Base-by-base conservation (phyloP, 2,888 invertebrate species). In the Dyspetes luteomarginatus region DNA sequence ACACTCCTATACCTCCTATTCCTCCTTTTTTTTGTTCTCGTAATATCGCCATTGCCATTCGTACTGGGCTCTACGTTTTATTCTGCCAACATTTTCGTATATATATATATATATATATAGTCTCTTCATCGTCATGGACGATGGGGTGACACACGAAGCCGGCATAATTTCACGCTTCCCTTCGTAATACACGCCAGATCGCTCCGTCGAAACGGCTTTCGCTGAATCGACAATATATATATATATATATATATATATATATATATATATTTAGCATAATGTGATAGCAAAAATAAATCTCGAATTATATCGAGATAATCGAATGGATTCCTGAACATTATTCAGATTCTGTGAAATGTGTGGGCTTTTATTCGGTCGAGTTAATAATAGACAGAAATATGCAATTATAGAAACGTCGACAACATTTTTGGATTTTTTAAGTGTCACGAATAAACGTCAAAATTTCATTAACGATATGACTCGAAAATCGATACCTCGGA, bases 101-200 rank as follows among this genome's bases (percentile, higher is more conserved):
- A 22, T 15, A 36, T 17, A 17, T 17, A 45, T 4, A 15, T 45
- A 45, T 15, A 45, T 15, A 1, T 45, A 17, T 5, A 36, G 56
- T 56, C 45, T 28, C 45, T 69, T 58, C 15, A 85, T 82, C 86
- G 89, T 89, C 86, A 87, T 86, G 87, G 86, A 78, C 85, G 82
- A 84, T 83, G 85, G 26, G 82, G 84, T 85, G 82, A 81, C 82
- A 78, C 19, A 56, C 45, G 56, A 56, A 45, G 26, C 81, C 22
- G 81, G 88, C 86, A 89, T 90, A 90, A 90, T 90, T 90, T 89
- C 86, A 87, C 86, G 87, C 87, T 84, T 85, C 79, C 86, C 74
- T 62, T 43, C 55, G 64, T 43, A 55, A 64, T 64, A 65, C 52
- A 19, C 26, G 41, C 15, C 19, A 12, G 62, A 45, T 69, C 43